A percentile compares a stretch with the other conserved stretches of the same genome.
Evolutionary conservation across 64 coral and sea anemone genomes (phyloP).

Genomic region (Astreopora myriophthalma): DNA sequence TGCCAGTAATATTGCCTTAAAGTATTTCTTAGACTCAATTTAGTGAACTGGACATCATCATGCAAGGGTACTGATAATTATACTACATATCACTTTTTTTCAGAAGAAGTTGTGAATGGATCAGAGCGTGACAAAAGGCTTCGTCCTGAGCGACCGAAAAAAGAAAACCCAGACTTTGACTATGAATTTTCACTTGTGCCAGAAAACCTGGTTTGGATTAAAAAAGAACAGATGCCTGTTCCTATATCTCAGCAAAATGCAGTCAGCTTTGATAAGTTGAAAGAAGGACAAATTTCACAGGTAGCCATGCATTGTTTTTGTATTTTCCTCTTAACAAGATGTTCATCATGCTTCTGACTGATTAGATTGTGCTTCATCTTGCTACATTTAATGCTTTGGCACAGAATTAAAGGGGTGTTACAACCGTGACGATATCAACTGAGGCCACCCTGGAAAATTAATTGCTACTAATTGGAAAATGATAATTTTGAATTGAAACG

Average conservation of each 20-base stretch:
- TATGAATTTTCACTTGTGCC: constrained; percentile 52
- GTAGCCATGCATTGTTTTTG: not conserved
- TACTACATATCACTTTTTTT: not conserved
- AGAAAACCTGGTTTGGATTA: constrained; percentile 32
- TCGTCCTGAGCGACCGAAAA: constrained; percentile 74
- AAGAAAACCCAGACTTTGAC: constrained; percentile 81
- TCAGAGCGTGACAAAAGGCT: constrained; percentile 55
- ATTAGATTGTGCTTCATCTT: too few species aligned
- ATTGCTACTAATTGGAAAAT: too few species aligned
- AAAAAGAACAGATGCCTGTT: constrained; percentile 23
- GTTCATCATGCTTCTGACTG: too few species aligned
- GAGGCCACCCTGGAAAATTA: too few species aligned
- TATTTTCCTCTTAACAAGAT: not conserved
- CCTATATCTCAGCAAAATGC: constrained; percentile 5
- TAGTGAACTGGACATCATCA: not conserved
- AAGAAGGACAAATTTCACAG: not conserved
- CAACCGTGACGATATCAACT: too few species aligned
- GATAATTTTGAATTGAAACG: too few species aligned
- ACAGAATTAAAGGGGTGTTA: too few species aligned
- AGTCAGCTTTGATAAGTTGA: not conserved
- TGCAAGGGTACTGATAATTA: not conserved
- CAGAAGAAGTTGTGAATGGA: constrained; percentile 8
- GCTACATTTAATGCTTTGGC: too few species aligned
- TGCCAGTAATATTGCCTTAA: too few species aligned
- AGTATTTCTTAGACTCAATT: too few species aligned